Evolutionary conservation across 2,113 vertebrate species (phyloP), one percentile per base, ranked within the genome.

Genomic region (Tringa solitaria): DNA sequence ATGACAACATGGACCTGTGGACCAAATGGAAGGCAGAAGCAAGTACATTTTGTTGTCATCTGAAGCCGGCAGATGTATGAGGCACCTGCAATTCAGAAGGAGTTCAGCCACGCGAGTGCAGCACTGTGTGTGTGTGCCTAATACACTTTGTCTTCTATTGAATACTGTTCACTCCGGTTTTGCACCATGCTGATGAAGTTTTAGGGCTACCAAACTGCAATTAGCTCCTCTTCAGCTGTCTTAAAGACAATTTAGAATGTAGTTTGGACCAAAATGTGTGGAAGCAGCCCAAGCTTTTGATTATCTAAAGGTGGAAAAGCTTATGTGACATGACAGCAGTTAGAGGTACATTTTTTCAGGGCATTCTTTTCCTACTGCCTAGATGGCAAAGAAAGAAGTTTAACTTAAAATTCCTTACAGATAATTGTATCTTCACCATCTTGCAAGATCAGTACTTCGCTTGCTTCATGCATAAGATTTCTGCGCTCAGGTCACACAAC

Each of bases 21-120:
- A 10, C 4, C 2, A 51, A 3, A 22, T 14, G 32, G 28, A 35
- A 79, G 27, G 61, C 46, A 60, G 51, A 10, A 53, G 48, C 22
- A 41, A 24, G 4, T 45, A 4, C 0, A 0, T 24, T 68, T 73
- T 51, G 30, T 27, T 69, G 45, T 57, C 30, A 9, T 28, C 53
- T 56, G 57, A 60, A 82, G 65, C 14, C 64, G n/a, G 32, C 37
- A 74, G n/a, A 6, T 59, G 37, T 16, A 1, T 0, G 2, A 68
- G 43, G 79, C 65, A 89, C 43, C 53, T 43, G 57, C 37, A 69
- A 39, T 59, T 83, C 48, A 33, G 53, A 8, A 79, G 3, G 33
- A 26, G n/a, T 4, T 70, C 37, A 41, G 1, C 35, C 18, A 4
- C 0, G 0, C 3, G 23, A 70, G 41, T 27, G 41, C n/a, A 57